Conservation (phyloP, 2,113 vertebrate genomes). For the Merops nubicus region DNA sequence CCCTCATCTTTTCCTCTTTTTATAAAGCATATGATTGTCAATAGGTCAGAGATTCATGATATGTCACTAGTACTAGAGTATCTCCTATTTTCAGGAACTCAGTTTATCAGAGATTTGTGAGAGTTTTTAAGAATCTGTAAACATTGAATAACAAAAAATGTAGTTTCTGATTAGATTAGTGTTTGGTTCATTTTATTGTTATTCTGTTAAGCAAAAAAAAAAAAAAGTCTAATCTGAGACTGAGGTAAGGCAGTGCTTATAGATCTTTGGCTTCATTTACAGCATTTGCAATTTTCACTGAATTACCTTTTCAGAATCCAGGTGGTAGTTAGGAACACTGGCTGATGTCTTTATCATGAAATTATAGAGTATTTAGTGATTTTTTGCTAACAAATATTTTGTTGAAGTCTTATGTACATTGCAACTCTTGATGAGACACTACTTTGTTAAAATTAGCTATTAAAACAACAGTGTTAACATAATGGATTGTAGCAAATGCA, state of each 20-base stretch:
- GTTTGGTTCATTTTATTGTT: background rate
- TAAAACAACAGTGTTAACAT: background rate
- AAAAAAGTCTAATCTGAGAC: background rate
- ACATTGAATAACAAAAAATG: background rate
- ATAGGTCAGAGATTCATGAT: background rate
- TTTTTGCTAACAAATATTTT: background rate
- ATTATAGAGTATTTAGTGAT: background rate
- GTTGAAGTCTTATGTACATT: background rate
- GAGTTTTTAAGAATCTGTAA: background rate
- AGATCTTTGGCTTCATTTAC: background rate
- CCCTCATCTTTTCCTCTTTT: background rate
- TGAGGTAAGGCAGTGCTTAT: background rate
- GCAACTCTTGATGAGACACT: background rate
- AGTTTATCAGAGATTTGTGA: background rate
- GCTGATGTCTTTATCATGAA: background rate
- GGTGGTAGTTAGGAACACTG: background rate
- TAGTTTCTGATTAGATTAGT: background rate
- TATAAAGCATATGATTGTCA: background rate
- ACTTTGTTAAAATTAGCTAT: background rate
- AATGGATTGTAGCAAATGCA: background rate
- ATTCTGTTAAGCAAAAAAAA: background rate
- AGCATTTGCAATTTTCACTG: background rate
- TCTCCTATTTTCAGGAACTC: background rate
- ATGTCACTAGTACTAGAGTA: background rate
- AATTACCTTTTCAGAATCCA: background rate